These are phyloP conservation scores for Nudaria mundana DNA, from an alignment of 2,888 invertebrate species.

Conservation along the genomic window DNA sequence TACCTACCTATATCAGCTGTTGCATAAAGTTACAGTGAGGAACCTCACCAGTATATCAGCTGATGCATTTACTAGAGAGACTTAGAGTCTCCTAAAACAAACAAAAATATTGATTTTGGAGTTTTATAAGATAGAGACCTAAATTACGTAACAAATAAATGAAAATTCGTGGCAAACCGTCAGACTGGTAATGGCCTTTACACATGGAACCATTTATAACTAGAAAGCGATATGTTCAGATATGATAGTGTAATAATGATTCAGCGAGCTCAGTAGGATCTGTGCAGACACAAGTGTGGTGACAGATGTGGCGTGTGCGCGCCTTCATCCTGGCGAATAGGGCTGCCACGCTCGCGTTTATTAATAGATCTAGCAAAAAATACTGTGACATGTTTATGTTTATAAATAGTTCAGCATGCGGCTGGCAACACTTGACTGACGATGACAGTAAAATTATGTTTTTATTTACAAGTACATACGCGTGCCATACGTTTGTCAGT, in stretches of 20 bases:
- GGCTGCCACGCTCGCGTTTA: conserved; percentile 34
- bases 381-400: conserved; percentile 3
- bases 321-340: conserved; percentile 36
- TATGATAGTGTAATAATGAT: too few relatives aligned
- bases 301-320: conserved; percentile 58
- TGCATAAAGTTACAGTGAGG: too few relatives aligned
- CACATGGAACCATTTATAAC: not conserved
- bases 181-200: not conserved
- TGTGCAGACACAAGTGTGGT: conserved; percentile 34
- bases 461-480: too few relatives aligned
- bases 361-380: conserved; percentile 8
- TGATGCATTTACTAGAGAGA: too few relatives aligned
- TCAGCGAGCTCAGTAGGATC: not conserved
- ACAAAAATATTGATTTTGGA: too few relatives aligned
- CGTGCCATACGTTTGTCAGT: too few relatives aligned
- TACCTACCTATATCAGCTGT: too few relatives aligned
- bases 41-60: too few relatives aligned
- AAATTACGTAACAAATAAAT: too few relatives aligned
- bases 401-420: conserved; percentile 3
- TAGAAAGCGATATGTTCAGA: conserved; percentile 11
- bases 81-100: too few relatives aligned
- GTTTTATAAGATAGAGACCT: too few relatives aligned
- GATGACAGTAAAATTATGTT: not conserved
- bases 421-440: conserved; percentile 5
- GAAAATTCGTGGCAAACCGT: not conserved